Base-by-base conservation (phyloP, 2,888 invertebrate genomes). In the Epinotia bilunana region DNA sequence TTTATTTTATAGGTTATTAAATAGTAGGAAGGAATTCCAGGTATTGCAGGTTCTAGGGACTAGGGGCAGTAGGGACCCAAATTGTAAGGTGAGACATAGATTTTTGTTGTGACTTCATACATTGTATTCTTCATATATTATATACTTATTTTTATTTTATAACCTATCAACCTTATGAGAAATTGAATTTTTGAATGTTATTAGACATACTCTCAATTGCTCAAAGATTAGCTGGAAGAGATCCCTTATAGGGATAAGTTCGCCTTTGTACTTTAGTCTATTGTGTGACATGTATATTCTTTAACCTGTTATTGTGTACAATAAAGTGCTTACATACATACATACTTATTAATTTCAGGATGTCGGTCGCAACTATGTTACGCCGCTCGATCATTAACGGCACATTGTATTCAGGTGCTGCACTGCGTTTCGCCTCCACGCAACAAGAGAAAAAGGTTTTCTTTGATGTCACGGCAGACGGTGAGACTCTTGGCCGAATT, bases 391-490 rank as follows among this genome's bases (percentile, higher is more conserved):
- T 93, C 61, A 80, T 92, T 68, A 91, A 91, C 74, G 91, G 91
- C 55, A 89, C 92, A 3, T 78, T 93, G 9, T 93, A 92, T 84
- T 93, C 93, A 6, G 92, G 93, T 63, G 92, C 91, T 60, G 86
- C 89, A 18, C 81, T 92, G 73, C 86, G 93, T 11, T 91, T 89
- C 81, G 89, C 92, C 60, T 92, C 93, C 23, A 90, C 90, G 57
- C 91, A 91, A 78, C 78, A 87, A 7, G 92, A 92, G 28, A 90
- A 90, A 78, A 92, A 90, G 78, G 98, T 98, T 78, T 99, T 95
- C 92, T 98, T 99, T 86, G 98, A 99, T 92, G 96, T 99, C 93
- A 95, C 96, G 80, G 98, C 97, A 78, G 98, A 98, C 89, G 96
- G 95, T 72, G 95, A 96, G 83, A 94, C 96, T 43, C 94, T 98